These are phyloP conservation scores for Eulithis prunata DNA, from an alignment of 2,888 invertebrate genomes.

Conservation along the genomic window DNA sequence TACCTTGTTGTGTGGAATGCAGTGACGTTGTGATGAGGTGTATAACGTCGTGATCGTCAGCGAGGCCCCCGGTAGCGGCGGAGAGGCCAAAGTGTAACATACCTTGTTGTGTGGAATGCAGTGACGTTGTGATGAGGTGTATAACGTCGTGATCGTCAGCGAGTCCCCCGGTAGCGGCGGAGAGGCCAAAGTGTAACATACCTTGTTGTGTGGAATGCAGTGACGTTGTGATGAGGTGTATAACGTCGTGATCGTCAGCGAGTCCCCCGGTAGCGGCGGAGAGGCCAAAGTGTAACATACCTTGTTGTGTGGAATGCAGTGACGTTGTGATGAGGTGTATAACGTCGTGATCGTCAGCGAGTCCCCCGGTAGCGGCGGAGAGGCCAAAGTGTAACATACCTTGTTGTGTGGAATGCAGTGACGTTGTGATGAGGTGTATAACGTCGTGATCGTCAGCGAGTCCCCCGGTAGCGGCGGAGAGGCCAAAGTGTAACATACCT, in stretches of 20 bases:
- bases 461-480: constrained; percentile 98
- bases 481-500: constrained; percentile 94
- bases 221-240: constrained; percentile 95
- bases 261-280: constrained; percentile 98
- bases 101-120: constrained; percentile 86
- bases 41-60: constrained; percentile 98
- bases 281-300: constrained; percentile 95
- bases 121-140: constrained; percentile 94
- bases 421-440: constrained; percentile 94
- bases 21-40: constrained; percentile 95
- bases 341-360: constrained; percentile 98
- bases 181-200: constrained; percentile 95
- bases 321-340: constrained; percentile 95
- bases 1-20: constrained; percentile 82
- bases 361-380: constrained; percentile 97
- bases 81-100: constrained; percentile 96
- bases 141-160: constrained; percentile 98
- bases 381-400: constrained; percentile 96
- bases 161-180: constrained; percentile 97
- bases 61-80: constrained; percentile 96
- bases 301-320: constrained; percentile 85
- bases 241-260: constrained; percentile 98
- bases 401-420: constrained; percentile 87
- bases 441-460: constrained; percentile 98
- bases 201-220: constrained; percentile 86